phyloP scores from a whole-genome alignment of 2,797 vertebrate genomes.

The Enteromius anoplus region DNA sequence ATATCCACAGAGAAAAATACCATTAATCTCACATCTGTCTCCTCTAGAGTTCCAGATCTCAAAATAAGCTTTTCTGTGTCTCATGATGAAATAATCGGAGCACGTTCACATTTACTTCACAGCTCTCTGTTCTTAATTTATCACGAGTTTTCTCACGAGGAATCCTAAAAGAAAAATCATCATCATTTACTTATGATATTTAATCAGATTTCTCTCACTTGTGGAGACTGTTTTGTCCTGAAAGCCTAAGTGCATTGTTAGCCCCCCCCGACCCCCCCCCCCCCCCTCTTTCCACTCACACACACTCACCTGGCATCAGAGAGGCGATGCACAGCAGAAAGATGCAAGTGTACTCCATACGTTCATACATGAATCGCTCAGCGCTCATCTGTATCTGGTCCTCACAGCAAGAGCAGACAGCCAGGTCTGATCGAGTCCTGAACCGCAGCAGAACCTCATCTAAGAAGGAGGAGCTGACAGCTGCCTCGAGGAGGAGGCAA shows the following conservation, averaged over 20 bases:
- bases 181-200: neutral
- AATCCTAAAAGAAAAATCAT: neutral
- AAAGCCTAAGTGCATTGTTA: neutral
- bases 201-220: neutral
- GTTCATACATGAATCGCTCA: constrained; percentile 32
- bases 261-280: neutral
- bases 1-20: neutral
- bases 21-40: neutral
- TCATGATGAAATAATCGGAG: neutral
- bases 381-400: constrained; percentile 43
- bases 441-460: constrained; percentile 52
- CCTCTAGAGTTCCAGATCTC: neutral
- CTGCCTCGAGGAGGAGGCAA: constrained; percentile 47
- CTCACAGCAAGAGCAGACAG: constrained; percentile 65
- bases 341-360: constrained; percentile 82
- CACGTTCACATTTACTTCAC: neutral
- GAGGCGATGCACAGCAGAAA: constrained; percentile 81
- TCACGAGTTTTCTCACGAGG: too few species aligned
- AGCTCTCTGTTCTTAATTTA: neutral
- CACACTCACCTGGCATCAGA: constrained; percentile 84
- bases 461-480: constrained; percentile 61
- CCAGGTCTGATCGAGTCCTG: constrained; percentile 45
- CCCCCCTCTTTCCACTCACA: neutral
- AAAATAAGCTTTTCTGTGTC: neutral
- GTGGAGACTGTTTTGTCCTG: neutral